These are phyloP conservation scores for Prunella fulvescens DNA, from an alignment of 2,113 vertebrate genomes.

Conservation along the genomic window DNA sequence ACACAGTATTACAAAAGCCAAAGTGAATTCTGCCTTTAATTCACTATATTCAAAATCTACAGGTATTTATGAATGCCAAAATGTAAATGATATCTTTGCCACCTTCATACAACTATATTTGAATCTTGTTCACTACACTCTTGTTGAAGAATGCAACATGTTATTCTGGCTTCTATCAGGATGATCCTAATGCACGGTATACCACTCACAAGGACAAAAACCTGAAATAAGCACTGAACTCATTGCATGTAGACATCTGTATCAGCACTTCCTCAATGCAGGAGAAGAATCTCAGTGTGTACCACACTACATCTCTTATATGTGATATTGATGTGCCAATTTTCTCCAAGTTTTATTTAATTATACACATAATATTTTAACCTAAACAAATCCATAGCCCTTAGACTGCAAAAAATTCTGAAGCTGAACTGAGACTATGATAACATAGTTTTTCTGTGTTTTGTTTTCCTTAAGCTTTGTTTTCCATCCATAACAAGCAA, in stretches of 20 bases:
- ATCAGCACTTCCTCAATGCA: background rate
- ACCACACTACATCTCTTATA: background rate
- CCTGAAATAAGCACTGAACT: background rate
- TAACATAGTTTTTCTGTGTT: background rate
- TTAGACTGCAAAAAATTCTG: background rate
- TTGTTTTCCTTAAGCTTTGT: background rate
- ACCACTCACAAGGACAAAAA: background rate
- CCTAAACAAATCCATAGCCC: background rate
- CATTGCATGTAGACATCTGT: accelerated
- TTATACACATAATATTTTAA: background rate
- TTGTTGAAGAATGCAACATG: background rate
- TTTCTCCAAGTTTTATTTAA: background rate
- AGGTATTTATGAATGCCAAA: background rate
- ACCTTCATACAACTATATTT: background rate
- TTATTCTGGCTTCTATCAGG: background rate
- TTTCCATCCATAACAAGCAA: background rate
- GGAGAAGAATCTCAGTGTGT: background rate
- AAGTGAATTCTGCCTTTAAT: background rate
- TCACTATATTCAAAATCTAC: background rate
- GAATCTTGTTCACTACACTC: background rate
- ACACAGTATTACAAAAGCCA: background rate
- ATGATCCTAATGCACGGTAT: background rate
- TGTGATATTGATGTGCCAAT: background rate
- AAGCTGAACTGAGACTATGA: background rate
- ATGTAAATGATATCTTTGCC: background rate